Base-by-base conservation (phyloP, 2,888 invertebrate genomes). In the Ectemnius lituratus region DNA sequence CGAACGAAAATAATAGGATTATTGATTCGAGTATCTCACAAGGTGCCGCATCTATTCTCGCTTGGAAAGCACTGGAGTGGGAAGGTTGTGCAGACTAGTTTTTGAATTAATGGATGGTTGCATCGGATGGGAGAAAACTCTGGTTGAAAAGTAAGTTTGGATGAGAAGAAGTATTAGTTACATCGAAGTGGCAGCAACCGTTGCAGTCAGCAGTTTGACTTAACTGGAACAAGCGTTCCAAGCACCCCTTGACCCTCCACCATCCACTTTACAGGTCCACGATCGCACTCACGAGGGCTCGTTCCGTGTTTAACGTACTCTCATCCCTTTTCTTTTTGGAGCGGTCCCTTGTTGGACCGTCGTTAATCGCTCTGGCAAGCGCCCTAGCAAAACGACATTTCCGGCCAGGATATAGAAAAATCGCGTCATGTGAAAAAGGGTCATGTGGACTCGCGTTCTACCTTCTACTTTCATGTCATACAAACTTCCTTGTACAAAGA, bases 191-290 rank as follows among this genome's bases (percentile, higher is more conserved):
- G 69, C 62, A 62, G 76, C 69, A 78, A 62, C 62, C 67, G 61
- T 62, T 52, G 62, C 56, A 79, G 79, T 80, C 77, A 80, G 80
- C 80, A 80, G 77, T 77, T 80, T 73, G 67, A 68, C 72, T 72
- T 77, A 80, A 80, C 80, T 80, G 75, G 80, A 78, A 75, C 80
- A 69, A 80, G 80, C 77, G 61, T 66, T 64, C 59, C 60, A 69
- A 80, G 80, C 74, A 65, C 75, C 69, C 77, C 84, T 84, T 83
- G 82, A 84, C 80, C 81, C 76, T 63, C 79, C 73, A n/a, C 80
- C 67, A 72, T 67, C 80, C 75, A 75, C 73, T 80, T 71, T 77
- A 70, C 52, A 70, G 58, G 68, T 70, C 69, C 60, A 70, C 76
- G 74, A 73, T 73, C 77, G 61, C 14, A 75, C 70, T 23, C 67